Base-by-base conservation (phyloP, 2,797 vertebrate genomes). In the Coranthus polyacanthus region DNA sequence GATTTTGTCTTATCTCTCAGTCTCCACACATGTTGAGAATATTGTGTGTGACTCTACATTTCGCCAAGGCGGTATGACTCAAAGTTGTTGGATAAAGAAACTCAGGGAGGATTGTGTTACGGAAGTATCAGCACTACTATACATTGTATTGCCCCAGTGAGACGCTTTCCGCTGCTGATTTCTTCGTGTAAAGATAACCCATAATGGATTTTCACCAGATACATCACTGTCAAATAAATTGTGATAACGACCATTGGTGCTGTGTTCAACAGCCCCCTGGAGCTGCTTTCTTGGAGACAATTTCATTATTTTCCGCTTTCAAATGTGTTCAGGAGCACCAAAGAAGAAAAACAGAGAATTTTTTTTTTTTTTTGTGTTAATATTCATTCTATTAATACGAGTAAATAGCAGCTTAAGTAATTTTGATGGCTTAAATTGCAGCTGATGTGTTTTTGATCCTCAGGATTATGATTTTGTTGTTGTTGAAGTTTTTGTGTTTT, bases 161-260 rank as follows among this genome's bases (percentile, higher is more conserved):
- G 74, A 54, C 12, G 3, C 72, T 78, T 81, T 50, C 60, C 53
- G 58, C 62, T 44, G 37, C 68, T 87, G 75, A 87, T 82, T 79
- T 71, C 49, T 39, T 72, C 45, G 68, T 80, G 74, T 82, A 74
- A 79, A 86, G 83, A 85, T 84, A 84, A 84, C 67, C 73, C 41
- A 57, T 81, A 78, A 84, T 88, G 74, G 56, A 75, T 70, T 87
- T 81, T 78, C 65, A 73, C 59, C 61, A 87, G 79, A 87, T 84
- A 71, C 47, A 82, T 86, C 84, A 85, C 69, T 85, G 79, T 83
- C 80, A 79, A 88, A 87, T 83, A 82, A 83, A 83, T 36, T 78
- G 79, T 66, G 68, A 85, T 89, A 82, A 88, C 50, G 18, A 77
- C 58, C 68, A 71, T 36, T 70, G 57, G 57, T 66, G 62, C 49